Conservation (phyloP, 2,113 vertebrate species). For the Chaenogobius annularis region DNA sequence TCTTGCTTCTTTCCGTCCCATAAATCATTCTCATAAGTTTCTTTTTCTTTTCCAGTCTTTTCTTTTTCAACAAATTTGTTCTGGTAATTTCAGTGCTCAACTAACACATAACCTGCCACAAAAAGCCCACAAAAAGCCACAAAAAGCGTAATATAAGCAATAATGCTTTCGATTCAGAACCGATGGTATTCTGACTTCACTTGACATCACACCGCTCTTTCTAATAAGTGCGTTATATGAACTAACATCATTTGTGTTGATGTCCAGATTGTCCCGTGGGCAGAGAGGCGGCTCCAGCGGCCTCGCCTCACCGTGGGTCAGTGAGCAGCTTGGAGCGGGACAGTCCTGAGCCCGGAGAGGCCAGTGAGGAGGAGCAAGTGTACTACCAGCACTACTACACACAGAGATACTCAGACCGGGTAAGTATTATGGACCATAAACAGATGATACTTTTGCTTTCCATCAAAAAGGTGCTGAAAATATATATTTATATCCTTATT, state of each 20-base stretch:
- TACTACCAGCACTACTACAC: conserved; percentile 47
- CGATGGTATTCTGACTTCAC: not conserved
- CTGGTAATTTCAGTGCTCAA: not conserved
- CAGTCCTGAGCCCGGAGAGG: conserved; percentile 67
- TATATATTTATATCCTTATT: not conserved
- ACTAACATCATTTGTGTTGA: conserved; percentile 9
- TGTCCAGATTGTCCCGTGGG: conserved; percentile 42
- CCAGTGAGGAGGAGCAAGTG: conserved; percentile 63
- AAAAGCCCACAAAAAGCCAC: no score
- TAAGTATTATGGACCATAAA: conserved; percentile 22
- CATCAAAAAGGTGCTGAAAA: not conserved
- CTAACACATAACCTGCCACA: no score
- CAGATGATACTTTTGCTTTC: not conserved
- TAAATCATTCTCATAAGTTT: not conserved
- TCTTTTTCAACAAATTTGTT: not conserved
- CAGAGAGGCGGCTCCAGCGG: conserved; percentile 34
- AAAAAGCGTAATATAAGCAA: no score
- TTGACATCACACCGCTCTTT: not conserved
- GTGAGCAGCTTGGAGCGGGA: conserved; percentile 67
- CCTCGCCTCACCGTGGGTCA: conserved; percentile 58
- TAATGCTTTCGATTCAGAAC: no score
- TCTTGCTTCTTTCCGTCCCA: not conserved
- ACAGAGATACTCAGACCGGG: conserved; percentile 49
- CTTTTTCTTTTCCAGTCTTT: no score
- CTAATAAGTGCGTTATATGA: no score